A percentile compares a stretch with the other conserved stretches of the same genome.
phyloP scores from a whole-genome alignment of 2,888 invertebrate genomes.

The Limnephilus marmoratus region DNA sequence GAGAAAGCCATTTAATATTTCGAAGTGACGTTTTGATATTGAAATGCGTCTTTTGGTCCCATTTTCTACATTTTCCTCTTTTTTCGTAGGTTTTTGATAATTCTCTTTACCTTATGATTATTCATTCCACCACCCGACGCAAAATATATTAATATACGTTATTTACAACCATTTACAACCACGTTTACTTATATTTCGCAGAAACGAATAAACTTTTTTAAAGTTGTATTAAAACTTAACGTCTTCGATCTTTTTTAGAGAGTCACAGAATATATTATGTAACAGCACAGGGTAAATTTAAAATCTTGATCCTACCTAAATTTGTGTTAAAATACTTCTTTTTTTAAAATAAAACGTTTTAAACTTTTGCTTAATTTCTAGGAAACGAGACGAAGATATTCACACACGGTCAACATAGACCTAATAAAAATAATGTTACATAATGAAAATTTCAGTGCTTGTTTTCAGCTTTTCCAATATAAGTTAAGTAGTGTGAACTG shows the following conservation, averaged over 20 bases:
- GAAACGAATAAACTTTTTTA: neutral
- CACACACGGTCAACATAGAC: too few species aligned
- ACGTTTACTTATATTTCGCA: neutral
- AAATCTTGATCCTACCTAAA: neutral
- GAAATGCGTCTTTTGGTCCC: conserved; percentile 31
- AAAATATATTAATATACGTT: neutral
- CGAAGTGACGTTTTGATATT: conserved; percentile 7
- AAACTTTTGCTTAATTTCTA: too few species aligned
- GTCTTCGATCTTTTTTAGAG: neutral
- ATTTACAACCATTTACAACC: neutral
- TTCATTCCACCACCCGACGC: neutral
- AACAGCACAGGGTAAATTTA: neutral
- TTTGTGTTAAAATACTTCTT: too few species aligned
- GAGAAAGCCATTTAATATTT: conserved; percentile 8
- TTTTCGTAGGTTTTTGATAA: neutral
- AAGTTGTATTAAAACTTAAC: neutral
- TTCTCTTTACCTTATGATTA: neutral
- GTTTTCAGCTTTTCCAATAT: too few species aligned
- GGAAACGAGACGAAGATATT: too few species aligned
- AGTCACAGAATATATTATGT: too few species aligned
- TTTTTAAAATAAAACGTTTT: neutral
- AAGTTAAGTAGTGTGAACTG: too few species aligned
- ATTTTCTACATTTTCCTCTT: neutral
- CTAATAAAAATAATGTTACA: too few species aligned
- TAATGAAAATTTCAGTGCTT: too few species aligned